Evolutionary conservation across 2,888 invertebrate genomes (phyloP), one percentile per base, ranked within the genome.

Genomic region (Chironomus tentans): DNA sequence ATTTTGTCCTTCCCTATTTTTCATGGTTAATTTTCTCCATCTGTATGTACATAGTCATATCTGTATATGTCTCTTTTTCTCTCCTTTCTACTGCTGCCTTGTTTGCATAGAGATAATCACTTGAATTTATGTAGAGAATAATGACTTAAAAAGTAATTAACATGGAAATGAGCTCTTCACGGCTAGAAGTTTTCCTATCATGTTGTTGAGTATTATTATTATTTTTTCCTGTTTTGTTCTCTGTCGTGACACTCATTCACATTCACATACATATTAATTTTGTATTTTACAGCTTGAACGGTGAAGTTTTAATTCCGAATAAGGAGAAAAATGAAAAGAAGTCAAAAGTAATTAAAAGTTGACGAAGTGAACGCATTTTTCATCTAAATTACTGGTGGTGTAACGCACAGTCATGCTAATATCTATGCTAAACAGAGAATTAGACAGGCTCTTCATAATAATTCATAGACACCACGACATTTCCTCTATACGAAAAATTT

Each of bases 71-170:
- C 28, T 28, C 28, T 6, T 28, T 28, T 24, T 3, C 4, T 24
- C 28, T 28, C 22, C 22, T 70, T 70, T 12, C 18, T 48, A 13
- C 22, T 62, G 21, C 28, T 68, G 38, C 24, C 65, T 72, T 72
- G 72, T 72, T 72, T 72, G 72, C 72, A 72, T 18, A 28, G 62
- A 72, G 72, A 72, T 72, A 72, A 72, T 72, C 72, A 72, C 72
- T 72, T 72, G 72, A 72, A 62, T 72, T 65, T 61, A 62, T 72
- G 62, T 72, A 72, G 62, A 72, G 38, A 72, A 71, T 71, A 71
- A 72, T 72, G 72, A 72, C 72, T 72, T 72, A 50, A 61, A 72
- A 72, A 72, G 61, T 72, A 72, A 72, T 72, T 72, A 72, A 62
- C 56, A 72, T 72, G 72, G 72, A 72, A 72, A 72, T 72, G 62